These are phyloP conservation scores for Mugil cephalus DNA, from an alignment of 2,113 vertebrate species.

Conservation along the genomic window DNA sequence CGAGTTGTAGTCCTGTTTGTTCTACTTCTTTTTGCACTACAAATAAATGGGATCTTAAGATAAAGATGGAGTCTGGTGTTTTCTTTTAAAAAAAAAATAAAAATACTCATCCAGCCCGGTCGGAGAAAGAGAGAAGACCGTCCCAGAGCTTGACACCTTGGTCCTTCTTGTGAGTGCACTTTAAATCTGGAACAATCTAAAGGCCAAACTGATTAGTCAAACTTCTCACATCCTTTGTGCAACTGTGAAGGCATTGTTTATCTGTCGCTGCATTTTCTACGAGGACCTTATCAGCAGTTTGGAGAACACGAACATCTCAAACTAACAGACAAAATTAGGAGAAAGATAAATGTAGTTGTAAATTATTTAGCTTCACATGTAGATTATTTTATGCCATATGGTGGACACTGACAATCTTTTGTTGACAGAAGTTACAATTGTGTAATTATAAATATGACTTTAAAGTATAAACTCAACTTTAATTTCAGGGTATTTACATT, in stretches of 20 bases:
- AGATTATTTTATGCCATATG: no score
- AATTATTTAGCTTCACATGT: no score
- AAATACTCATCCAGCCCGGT: background rate
- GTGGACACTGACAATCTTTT: no score
- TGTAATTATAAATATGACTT: no score
- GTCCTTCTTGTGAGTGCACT: background rate
- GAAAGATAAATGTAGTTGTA: no score
- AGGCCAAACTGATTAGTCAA: conserved; percentile 46
- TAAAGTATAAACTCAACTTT: no score
- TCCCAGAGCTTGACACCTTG: conserved; percentile 17
- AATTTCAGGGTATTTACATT: no score
- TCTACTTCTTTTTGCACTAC: conserved; percentile 69
- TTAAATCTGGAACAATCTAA: conserved; percentile 27
- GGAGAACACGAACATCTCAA: background rate
- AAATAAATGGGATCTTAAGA: conserved; percentile 77
- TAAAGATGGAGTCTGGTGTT: conserved; percentile 13
- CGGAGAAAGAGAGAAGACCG: background rate
- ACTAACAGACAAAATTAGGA: no score
- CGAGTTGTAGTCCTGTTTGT: conserved; percentile 58
- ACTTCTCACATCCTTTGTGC: conserved; percentile 56
- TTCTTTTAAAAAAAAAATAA: background rate
- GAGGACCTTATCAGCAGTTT: background rate
- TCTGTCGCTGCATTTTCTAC: conserved; percentile 5
- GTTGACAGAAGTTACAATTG: no score
- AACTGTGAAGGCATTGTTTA: conserved; percentile 38